These are phyloP conservation scores for Halcyon badia DNA, from an alignment of 2,797 vertebrate species.

Conservation along the genomic window DNA sequence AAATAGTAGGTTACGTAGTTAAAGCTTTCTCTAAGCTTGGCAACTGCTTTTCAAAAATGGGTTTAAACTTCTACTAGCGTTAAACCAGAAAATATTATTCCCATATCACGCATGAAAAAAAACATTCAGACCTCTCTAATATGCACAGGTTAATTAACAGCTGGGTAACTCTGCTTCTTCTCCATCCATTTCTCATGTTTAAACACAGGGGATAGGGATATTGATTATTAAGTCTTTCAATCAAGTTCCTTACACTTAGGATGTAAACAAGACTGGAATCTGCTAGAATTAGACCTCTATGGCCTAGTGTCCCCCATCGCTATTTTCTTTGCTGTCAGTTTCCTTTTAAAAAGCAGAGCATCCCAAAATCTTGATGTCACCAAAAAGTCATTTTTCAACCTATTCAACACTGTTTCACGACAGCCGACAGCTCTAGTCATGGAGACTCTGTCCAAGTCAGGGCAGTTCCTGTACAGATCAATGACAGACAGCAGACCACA, in stretches of 20 bases:
- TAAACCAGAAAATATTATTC: background rate
- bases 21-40: background rate
- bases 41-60: background rate
- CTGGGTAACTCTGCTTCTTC: background rate
- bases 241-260: background rate
- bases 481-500: background rate
- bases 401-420: background rate
- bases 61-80: background rate
- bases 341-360: background rate
- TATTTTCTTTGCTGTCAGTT: background rate
- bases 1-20: background rate
- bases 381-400: background rate
- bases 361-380: background rate
- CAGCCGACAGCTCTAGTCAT: rapidly evolving
- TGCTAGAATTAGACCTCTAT: background rate
- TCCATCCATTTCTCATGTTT: background rate
- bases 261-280: background rate
- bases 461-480: rapidly evolving
- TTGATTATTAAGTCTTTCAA: background rate
- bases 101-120: rapidly evolving
- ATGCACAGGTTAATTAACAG: background rate
- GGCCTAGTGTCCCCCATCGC: background rate
- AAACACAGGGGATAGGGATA: background rate
- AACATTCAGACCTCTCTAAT: background rate
- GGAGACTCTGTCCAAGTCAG: background rate